These are phyloP conservation scores for Contarinia nasturtii DNA, from an alignment of 1,140 invertebrate genomes.

Conservation along the genomic window DNA sequence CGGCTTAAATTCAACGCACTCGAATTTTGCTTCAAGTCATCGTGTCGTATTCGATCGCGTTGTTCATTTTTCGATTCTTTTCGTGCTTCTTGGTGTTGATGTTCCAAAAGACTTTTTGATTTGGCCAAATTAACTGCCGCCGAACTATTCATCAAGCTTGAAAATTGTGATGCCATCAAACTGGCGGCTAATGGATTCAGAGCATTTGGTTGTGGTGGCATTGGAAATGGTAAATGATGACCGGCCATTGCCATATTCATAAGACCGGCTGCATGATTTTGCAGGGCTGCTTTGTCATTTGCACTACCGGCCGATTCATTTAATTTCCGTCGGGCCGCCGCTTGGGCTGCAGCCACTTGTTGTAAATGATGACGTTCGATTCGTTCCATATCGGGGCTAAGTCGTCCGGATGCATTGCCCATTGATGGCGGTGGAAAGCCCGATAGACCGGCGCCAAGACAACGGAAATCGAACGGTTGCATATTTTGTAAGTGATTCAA, in stretches of 20 bases:
- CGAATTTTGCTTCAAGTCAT: not conserved
- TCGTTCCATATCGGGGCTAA: slow-evolving; percentile 21
- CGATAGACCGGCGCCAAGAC: slow-evolving; percentile 35
- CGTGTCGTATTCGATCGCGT: not conserved
- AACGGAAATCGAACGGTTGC: slow-evolving; percentile 86
- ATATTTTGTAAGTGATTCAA: slow-evolving; percentile 80
- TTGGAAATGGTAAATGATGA: slow-evolving; percentile 37
- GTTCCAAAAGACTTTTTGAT: not conserved
- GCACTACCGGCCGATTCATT: slow-evolving; percentile 29
- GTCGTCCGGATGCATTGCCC: slow-evolving; percentile 9
- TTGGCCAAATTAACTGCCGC: not conserved
- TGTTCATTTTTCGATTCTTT: not conserved
- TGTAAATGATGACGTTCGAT: slow-evolving; percentile 10
- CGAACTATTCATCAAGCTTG: slow-evolving; percentile 4
- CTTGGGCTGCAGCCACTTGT: slow-evolving; percentile 15
- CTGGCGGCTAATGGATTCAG: slow-evolving; percentile 31
- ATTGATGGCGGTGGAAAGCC: slow-evolving; percentile 19
- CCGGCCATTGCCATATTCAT: slow-evolving; percentile 36
- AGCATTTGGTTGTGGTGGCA: slow-evolving; percentile 31
- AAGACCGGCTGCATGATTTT: slow-evolving; percentile 30
- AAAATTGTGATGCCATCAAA: slow-evolving; percentile 25
- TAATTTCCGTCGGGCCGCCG: slow-evolving; percentile 18
- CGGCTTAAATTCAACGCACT: slow-evolving; percentile 44
- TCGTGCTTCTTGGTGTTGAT: not conserved
- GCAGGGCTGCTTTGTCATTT: slow-evolving; percentile 18